Percentiles rank a stretch among this genome's conserved stretches.
These are phyloP conservation scores for Ellobius talpinus DNA, from an alignment of 2,113 vertebrate genomes.

Conservation along the genomic window DNA sequence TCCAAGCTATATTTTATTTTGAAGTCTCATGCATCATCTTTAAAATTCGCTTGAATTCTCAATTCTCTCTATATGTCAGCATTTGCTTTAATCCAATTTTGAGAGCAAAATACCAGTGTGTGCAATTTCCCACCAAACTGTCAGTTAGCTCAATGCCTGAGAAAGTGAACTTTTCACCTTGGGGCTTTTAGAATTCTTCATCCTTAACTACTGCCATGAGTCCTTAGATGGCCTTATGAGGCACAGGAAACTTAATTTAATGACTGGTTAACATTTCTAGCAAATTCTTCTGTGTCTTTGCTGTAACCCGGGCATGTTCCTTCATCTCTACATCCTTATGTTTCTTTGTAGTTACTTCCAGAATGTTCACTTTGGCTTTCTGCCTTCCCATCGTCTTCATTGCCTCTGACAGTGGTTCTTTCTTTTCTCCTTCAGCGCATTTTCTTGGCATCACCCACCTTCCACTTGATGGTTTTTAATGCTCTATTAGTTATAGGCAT, in stretches of 20 bases:
- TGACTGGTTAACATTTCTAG: not conserved
- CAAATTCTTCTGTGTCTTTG: not conserved
- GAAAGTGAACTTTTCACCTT: not conserved
- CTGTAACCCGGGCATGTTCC: not conserved
- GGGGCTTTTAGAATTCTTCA: not conserved
- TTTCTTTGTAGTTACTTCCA: not conserved
- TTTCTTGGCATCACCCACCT: not conserved
- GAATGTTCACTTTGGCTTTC: not conserved
- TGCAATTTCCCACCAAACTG: not conserved
- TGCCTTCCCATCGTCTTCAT: not conserved
- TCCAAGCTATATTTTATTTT: not conserved
- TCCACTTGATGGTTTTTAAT: not conserved
- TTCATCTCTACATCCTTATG: not conserved
- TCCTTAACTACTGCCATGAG: not conserved
- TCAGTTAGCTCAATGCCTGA: not conserved
- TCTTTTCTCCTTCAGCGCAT: not conserved
- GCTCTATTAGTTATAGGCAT: not conserved
- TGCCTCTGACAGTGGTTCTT: not conserved
- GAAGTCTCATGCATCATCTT: slow-evolving; percentile 12
- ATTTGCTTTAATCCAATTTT: not conserved
- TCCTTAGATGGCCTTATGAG: not conserved
- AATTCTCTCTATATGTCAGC: not conserved
- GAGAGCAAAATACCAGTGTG: not conserved
- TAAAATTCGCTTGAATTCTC: slow-evolving; percentile 10
- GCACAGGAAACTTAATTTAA: not conserved